phyloP scores from a whole-genome alignment of 2,113 vertebrate species.

The Oryzias woworae region DNA sequence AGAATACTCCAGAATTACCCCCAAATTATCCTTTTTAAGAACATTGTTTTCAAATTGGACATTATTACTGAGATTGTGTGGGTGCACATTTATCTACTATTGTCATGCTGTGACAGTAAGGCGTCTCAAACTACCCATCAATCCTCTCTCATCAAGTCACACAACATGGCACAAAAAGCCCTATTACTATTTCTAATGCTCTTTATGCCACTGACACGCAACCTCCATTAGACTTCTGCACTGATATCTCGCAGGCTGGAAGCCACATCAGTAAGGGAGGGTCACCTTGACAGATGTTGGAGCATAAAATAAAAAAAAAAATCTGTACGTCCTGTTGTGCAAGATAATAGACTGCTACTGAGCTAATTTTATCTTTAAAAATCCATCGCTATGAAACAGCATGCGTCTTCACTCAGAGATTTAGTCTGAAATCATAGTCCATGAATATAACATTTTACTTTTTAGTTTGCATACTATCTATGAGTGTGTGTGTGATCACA shows the following conservation, averaged over 20 bases:
- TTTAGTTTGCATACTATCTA: constrained; percentile 28
- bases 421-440: constrained; percentile 49
- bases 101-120: constrained; percentile 27
- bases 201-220: constrained; percentile 42
- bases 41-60: not conserved
- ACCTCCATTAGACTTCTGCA: constrained; percentile 39
- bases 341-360: constrained; percentile 77
- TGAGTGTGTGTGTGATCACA: constrained; percentile 12
- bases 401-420: constrained; percentile 53
- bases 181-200: constrained; percentile 42
- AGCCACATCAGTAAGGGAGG: constrained; percentile 63
- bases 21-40: not conserved
- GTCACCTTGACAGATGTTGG: constrained; percentile 73
- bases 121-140: constrained; percentile 22
- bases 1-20: too few relatives aligned
- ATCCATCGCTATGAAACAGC: constrained; percentile 54
- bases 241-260: constrained; percentile 57
- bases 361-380: constrained; percentile 79
- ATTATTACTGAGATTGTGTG: constrained; percentile 15
- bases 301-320: constrained; percentile 59
- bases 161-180: constrained; percentile 38
- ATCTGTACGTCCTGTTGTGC: constrained; percentile 63
- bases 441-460: constrained; percentile 69
- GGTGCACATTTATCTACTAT: constrained; percentile 14
- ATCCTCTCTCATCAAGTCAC: constrained; percentile 44